Percentiles rank a stretch among this genome's conserved stretches.
These are phyloP conservation scores for Drosophila takahashii DNA, from an alignment of 1,140 invertebrate genomes.

Conservation along the genomic window DNA sequence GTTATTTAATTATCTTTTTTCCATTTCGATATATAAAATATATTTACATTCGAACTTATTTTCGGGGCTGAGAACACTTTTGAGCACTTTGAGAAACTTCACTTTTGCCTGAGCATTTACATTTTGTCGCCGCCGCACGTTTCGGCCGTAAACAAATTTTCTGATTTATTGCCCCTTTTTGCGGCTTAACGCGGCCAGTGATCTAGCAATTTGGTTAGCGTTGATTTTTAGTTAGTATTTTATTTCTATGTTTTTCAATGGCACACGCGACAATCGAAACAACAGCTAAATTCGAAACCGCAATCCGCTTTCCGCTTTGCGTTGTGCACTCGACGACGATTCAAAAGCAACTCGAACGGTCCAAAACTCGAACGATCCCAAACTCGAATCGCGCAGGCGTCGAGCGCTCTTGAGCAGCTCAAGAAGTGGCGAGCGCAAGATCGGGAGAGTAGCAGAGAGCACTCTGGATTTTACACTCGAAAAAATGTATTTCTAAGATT, in stretches of 20 bases:
- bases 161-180: slow-evolving; percentile 73
- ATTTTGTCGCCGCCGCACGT: slow-evolving; percentile 78
- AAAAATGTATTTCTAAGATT: background rate
- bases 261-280: slow-evolving; percentile 58
- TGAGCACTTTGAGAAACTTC: slow-evolving; percentile 45
- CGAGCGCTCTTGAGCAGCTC: slow-evolving; percentile 25
- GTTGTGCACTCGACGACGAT: slow-evolving; percentile 75
- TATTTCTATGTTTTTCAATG: slow-evolving; percentile 27
- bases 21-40: slow-evolving; percentile 1
- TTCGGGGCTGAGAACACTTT: slow-evolving; percentile 29
- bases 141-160: slow-evolving; percentile 68
- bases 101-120: slow-evolving; percentile 62
- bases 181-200: slow-evolving; percentile 32
- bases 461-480: background rate
- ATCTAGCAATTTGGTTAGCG: slow-evolving; percentile 33
- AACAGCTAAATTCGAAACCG: slow-evolving; percentile 44
- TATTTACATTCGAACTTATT: slow-evolving; percentile 64
- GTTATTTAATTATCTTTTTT: slow-evolving; percentile 31
- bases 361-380: background rate
- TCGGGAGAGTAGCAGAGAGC: background rate
- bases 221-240: slow-evolving; percentile 20
- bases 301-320: slow-evolving; percentile 53
- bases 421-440: slow-evolving; percentile 21
- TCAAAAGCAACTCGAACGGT: slow-evolving; percentile 70
- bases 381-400: slow-evolving; percentile 22